These are phyloP conservation scores for Odontomachus brunneus DNA, from an alignment of 1,140 invertebrate species.

Conservation along the genomic window DNA sequence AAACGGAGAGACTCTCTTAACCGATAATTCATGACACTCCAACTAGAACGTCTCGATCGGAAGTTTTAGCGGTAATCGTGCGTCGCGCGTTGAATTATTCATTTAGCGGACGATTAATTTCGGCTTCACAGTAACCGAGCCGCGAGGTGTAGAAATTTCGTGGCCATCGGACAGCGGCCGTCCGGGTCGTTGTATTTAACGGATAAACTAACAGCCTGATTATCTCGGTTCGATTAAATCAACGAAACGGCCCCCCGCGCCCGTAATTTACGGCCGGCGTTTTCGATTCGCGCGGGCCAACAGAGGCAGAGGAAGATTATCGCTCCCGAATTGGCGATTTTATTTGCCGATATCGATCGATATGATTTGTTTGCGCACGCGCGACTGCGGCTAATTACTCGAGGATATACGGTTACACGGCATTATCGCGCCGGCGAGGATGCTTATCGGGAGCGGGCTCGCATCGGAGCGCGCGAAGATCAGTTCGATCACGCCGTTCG, in stretches of 20 bases:
- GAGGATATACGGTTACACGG: background rate
- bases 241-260: background rate
- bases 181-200: constrained; percentile 29
- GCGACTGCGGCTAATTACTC: background rate
- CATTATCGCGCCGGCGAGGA: background rate
- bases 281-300: background rate
- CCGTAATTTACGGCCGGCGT: background rate
- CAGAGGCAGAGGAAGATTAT: background rate
- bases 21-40: too few species aligned
- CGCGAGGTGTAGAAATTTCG: background rate
- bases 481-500: background rate
- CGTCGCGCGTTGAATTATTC: too few species aligned
- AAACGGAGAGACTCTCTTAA: too few species aligned
- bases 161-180: background rate
- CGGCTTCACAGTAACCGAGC: background rate
- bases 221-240: constrained; percentile 28
- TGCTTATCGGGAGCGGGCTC: background rate
- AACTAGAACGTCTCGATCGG: too few species aligned
- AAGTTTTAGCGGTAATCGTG: too few species aligned
- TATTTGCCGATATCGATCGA: background rate
- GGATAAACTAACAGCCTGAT: constrained; percentile 36
- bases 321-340: background rate
- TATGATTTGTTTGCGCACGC: background rate
- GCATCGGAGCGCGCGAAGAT: background rate
- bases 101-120: background rate